phyloP scores from a whole-genome alignment of 1,140 invertebrate species.

The Diploscapter pachys region DNA sequence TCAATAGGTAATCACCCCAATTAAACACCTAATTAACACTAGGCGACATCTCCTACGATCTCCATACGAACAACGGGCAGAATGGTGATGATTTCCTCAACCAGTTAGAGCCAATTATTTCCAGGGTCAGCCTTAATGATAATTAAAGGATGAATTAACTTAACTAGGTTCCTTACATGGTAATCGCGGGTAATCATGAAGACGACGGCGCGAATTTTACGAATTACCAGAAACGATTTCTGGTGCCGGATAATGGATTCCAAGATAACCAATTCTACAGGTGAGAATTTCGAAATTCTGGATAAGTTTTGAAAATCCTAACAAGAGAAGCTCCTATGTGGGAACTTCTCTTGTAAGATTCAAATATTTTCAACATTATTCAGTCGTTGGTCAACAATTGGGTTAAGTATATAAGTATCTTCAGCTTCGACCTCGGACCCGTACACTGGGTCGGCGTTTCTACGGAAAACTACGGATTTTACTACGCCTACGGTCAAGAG shows the following conservation, averaged over 20 bases:
- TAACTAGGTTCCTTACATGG: slow-evolving; percentile 60
- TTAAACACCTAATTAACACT: slow-evolving; percentile 3
- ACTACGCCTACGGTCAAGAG: slow-evolving; percentile 75
- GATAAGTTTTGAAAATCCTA: slow-evolving; percentile 6
- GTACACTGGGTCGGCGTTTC: slow-evolving; percentile 84
- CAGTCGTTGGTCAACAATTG: slow-evolving; percentile 2
- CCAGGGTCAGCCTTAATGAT: slow-evolving; percentile 24
- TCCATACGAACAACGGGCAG: slow-evolving; percentile 51
- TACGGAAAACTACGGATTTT: slow-evolving; percentile 89
- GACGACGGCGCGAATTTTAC: slow-evolving; percentile 48
- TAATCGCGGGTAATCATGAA: slow-evolving; percentile 62
- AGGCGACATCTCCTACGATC: slow-evolving; percentile 61
- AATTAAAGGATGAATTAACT: not conserved
- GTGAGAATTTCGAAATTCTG: slow-evolving; percentile 21
- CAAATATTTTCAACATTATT: slow-evolving; percentile 4
- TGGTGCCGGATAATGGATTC: slow-evolving; percentile 59
- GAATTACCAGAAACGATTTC: slow-evolving; percentile 59
- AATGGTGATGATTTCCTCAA: slow-evolving; percentile 60
- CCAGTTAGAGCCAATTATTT: slow-evolving; percentile 56
- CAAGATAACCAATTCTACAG: slow-evolving; percentile 61
- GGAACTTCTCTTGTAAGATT: slow-evolving; percentile 15
- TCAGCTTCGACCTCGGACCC: slow-evolving; percentile 75
- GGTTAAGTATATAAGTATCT: slow-evolving; percentile 18
- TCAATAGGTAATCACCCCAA: slow-evolving; percentile 8
- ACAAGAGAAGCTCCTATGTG: slow-evolving; percentile 10